A percentile compares a stretch with the other conserved stretches of the same genome.
Conservation (phyloP, 2,888 invertebrate species). For the Drymonia ruficornis region DNA sequence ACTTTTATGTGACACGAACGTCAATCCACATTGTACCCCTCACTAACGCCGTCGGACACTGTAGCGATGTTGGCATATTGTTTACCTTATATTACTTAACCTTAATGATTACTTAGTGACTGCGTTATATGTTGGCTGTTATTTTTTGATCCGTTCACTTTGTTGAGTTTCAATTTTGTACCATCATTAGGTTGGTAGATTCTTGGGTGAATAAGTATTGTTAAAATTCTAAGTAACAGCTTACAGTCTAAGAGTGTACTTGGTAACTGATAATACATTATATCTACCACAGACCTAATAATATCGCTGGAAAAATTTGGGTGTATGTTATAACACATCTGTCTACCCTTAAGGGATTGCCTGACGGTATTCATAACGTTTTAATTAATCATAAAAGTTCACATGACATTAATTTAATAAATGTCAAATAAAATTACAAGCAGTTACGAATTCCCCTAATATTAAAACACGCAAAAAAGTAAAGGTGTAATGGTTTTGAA, state of each 20-base stretch:
- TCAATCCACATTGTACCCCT: constrained; percentile 1
- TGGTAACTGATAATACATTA: too few relatives aligned
- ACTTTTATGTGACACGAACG: constrained; percentile 8
- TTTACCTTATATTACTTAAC: constrained; percentile 4
- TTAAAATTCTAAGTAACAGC: too few relatives aligned
- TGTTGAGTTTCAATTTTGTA: too few relatives aligned
- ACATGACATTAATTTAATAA: not conserved
- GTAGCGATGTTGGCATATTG: not conserved
- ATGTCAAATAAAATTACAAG: too few relatives aligned
- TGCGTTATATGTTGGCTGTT: not conserved
- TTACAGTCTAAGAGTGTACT: too few relatives aligned
- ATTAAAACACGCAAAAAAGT: not conserved
- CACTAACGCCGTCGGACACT: not conserved
- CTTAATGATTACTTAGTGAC: constrained; percentile 1
- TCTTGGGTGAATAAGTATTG: not conserved
- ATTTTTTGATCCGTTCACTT: not conserved
- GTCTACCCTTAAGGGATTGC: too few relatives aligned
- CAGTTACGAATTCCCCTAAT: not conserved
- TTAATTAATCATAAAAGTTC: not conserved
- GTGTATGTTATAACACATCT: too few relatives aligned
- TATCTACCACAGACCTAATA: too few relatives aligned
- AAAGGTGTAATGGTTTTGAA: not conserved
- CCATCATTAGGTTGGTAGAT: too few relatives aligned
- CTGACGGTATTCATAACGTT: too few relatives aligned
- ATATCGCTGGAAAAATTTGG: too few relatives aligned